These are phyloP conservation scores for Raja brachyura DNA, from an alignment of 2,113 vertebrate genomes.

Conservation along the genomic window DNA sequence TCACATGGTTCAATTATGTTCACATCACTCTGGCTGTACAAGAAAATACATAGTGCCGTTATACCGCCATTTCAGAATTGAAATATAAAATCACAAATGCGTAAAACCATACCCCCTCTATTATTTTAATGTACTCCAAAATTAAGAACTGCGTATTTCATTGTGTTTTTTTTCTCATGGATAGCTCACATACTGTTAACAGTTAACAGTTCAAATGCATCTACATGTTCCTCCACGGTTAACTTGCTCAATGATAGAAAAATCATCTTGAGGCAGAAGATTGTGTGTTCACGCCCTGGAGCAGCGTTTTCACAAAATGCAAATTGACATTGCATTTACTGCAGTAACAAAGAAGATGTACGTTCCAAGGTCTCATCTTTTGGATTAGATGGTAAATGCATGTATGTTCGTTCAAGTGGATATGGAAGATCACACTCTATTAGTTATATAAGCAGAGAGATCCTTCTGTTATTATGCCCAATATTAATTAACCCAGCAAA, in stretches of 20 bases:
- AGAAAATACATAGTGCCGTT: neutral
- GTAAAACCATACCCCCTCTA: neutral
- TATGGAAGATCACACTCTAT: neutral
- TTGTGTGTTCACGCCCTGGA: neutral
- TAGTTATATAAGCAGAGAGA: neutral
- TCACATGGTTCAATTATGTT: neutral
- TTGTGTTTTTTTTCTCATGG: neutral
- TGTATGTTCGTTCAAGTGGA: neutral
- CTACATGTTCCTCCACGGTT: neutral
- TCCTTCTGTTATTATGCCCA: neutral
- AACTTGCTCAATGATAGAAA: no score
- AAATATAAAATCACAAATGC: neutral
- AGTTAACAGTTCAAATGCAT: neutral
- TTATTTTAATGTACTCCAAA: neutral
- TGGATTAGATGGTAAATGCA: neutral
- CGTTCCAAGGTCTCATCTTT: neutral
- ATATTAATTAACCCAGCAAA: neutral
- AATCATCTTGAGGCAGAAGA: neutral
- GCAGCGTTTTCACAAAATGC: neutral
- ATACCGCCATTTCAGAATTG: neutral
- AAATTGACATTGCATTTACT: neutral
- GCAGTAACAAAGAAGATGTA: neutral
- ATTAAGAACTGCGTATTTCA: neutral
- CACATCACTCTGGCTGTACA: neutral
- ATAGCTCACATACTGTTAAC: neutral